phyloP scores from a whole-genome alignment of 53 echinoderm and acorn worm genomes.

The Paracentrotus lividus region DNA sequence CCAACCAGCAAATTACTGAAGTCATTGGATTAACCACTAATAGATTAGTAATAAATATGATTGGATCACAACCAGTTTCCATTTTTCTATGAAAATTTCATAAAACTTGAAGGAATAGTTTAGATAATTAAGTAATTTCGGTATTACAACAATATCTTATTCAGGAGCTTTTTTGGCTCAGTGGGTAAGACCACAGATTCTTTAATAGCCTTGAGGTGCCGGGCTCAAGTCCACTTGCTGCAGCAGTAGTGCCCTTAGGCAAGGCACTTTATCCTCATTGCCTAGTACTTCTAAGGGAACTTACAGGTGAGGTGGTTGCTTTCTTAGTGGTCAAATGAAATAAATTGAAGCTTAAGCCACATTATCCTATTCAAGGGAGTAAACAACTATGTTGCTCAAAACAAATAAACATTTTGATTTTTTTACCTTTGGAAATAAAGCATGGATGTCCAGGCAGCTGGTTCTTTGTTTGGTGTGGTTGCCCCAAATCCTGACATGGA shows the following conservation, averaged over 20 bases:
- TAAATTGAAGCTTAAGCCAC: not conserved
- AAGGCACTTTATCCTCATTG: not conserved
- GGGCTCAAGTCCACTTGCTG: not conserved
- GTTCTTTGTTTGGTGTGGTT: slow-evolving; percentile 47
- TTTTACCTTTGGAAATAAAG: slow-evolving; percentile 51
- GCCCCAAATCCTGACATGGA: slow-evolving; percentile 44
- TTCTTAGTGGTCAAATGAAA: too few species aligned
- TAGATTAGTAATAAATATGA: not conserved
- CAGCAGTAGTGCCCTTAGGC: slow-evolving; percentile 7
- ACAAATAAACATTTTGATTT: not conserved
- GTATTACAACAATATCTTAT: not conserved
- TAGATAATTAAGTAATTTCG: not conserved
- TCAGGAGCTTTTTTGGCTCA: not conserved
- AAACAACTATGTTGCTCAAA: not conserved
- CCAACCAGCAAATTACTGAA: not conserved
- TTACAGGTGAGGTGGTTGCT: too few species aligned
- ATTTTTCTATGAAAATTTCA: too few species aligned
- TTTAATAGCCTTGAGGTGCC: too few species aligned
- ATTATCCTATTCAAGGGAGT: not conserved
- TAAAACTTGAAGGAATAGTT: not conserved
- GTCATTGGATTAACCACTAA: not conserved
- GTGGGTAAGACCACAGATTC: slow-evolving; percentile 15
- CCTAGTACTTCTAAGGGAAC: too few species aligned
- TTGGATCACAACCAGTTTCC: not conserved
- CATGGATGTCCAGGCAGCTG: slow-evolving; percentile 61